These are phyloP conservation scores for Brachionus rotundiformis DNA, from an alignment of 1,140 invertebrate genomes.

Conservation along the genomic window DNA sequence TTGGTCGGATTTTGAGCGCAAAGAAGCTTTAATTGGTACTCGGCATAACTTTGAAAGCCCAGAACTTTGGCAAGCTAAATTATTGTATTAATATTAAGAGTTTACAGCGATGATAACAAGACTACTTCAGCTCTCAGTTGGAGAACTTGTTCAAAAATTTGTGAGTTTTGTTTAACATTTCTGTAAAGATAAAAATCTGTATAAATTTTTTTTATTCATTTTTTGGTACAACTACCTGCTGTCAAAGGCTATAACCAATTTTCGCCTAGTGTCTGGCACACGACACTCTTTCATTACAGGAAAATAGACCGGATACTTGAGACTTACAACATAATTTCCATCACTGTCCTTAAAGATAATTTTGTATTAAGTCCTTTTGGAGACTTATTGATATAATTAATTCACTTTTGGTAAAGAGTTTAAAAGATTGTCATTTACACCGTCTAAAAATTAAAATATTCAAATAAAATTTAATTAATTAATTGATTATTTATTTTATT, in stretches of 20 bases:
- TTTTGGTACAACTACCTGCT: conserved; percentile 53
- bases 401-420: conserved; percentile 48
- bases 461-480: not conserved
- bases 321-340: conserved; percentile 64
- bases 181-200: conserved; percentile 54
- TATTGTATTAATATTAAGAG: too few relatives aligned
- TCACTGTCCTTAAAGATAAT: conserved; percentile 58
- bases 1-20: conserved; percentile 67
- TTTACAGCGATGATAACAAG: too few relatives aligned
- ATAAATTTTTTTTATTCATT: not conserved
- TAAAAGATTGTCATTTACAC: conserved; percentile 47
- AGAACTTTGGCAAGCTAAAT: conserved; percentile 65
- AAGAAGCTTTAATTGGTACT: conserved; percentile 66
- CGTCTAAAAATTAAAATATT: conserved; percentile 7
- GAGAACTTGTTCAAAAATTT: conserved; percentile 67
- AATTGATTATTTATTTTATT: not conserved
- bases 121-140: conserved; percentile 64
- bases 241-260: conserved; percentile 65
- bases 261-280: conserved; percentile 64
- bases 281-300: conserved; percentile 67
- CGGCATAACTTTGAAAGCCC: conserved; percentile 66
- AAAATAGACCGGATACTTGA: conserved; percentile 68
- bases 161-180: conserved; percentile 66
- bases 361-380: conserved; percentile 36
- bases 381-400: conserved; percentile 47